Conservation (phyloP, 1,140 invertebrate species). For the Nomia melanderi region DNA sequence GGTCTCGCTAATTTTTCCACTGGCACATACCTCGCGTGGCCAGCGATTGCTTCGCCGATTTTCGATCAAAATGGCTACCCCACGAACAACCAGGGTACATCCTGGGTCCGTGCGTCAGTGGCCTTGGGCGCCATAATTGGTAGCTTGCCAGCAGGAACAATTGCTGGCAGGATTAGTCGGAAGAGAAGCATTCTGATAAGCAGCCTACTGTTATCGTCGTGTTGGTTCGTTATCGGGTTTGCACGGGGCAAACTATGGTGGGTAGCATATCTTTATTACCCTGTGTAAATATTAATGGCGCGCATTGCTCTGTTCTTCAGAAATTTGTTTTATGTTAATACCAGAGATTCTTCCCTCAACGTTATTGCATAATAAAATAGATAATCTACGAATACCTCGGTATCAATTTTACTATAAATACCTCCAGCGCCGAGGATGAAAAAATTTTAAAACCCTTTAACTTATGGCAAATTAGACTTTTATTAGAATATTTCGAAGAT, state of each 20-base stretch:
- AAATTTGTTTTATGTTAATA: too few species aligned
- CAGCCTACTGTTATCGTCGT: conserved; percentile 82
- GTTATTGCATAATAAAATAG: too few species aligned
- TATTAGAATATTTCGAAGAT: too few species aligned
- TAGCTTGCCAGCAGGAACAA: conserved; percentile 82
- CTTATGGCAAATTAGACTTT: too few species aligned
- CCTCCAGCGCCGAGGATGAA: too few species aligned
- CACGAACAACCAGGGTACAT: conserved; percentile 71
- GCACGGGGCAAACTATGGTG: conserved; percentile 44
- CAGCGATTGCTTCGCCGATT: conserved; percentile 81
- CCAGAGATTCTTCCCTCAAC: too few species aligned
- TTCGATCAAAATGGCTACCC: conserved; percentile 44
- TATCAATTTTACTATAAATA: too few species aligned
- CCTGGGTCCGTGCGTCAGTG: conserved; percentile 82
- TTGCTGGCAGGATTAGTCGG: conserved; percentile 85
- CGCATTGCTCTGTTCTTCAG: neutral
- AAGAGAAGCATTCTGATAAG: conserved; percentile 83
- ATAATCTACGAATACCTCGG: too few species aligned
- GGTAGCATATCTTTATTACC: neutral
- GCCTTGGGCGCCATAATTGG: conserved; percentile 82
- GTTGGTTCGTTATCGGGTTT: conserved; percentile 84
- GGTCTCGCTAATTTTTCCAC: conserved; percentile 82
- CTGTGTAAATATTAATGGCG: conserved; percentile 6
- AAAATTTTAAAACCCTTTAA: too few species aligned
- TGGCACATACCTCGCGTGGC: conserved; percentile 83